Evolutionary conservation across 2,113 vertebrate genomes (phyloP).

Genomic region (Dolichotis patagonum): DNA sequence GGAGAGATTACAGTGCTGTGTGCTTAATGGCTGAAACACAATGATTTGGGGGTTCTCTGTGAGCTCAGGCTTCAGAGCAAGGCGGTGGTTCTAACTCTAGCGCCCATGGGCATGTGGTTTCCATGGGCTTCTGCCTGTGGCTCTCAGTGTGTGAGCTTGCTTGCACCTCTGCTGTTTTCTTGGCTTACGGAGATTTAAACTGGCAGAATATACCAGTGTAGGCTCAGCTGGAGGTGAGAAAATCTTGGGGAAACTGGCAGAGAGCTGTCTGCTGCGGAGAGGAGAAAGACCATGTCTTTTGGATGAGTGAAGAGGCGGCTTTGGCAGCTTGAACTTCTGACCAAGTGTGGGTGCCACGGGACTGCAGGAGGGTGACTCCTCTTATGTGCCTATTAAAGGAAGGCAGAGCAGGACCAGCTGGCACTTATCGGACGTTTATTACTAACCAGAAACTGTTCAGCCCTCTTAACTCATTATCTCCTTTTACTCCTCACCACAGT

Average conservation of each 20-base stretch:
- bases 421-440: conserved; percentile 20
- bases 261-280: neutral
- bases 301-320: neutral
- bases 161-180: conserved; percentile 48
- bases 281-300: neutral
- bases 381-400: neutral
- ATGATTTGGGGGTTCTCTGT: neutral
- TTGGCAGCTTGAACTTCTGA: neutral
- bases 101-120: neutral
- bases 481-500: conserved; percentile 20
- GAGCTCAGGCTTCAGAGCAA: neutral
- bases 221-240: conserved; percentile 67
- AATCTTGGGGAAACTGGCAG: conserved; percentile 64
- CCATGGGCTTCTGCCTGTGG: neutral
- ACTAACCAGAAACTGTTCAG: neutral
- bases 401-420: neutral
- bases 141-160: conserved; percentile 39
- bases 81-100: neutral
- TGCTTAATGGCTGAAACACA: neutral
- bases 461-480: neutral
- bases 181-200: conserved; percentile 58
- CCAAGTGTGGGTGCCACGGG: neutral
- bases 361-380: neutral
- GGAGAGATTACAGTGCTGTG: neutral
- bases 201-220: conserved; percentile 66